Evolutionary conservation across 2,797 vertebrate species (phyloP), one percentile per base, ranked within the genome.

Genomic region (Lindbergichthys nudifrons): DNA sequence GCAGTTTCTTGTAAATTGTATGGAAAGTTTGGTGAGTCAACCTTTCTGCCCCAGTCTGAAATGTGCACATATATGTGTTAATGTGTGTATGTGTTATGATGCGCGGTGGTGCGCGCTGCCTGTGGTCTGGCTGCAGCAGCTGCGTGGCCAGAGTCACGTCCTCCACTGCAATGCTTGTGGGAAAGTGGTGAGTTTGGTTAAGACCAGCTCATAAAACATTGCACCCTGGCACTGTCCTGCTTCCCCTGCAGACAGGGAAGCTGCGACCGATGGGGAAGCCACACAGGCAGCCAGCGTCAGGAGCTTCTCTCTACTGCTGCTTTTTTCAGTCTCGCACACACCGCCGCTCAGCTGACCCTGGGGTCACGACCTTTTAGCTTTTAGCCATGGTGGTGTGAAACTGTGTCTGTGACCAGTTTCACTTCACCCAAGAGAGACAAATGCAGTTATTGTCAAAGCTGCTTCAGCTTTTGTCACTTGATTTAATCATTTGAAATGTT

Each of bases 71-170:
- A 62, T 60, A 47, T 30, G 3, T 77, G 53, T 74, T 48, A 68
- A 64, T 61, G 19, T 80, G 67, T 83, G 61, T 77, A 14, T 70
- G 67, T 74, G 74, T 56, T 63, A 4, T 15, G 42, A 76, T 80
- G 67, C 71, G 51, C 63, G 5, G 59, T 62, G 79, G 59, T 62
- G 82, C 86, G 75, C 50, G 30, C 81, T 82, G 83, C 82, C 81
- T 83, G 93, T 39, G 93, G 93, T 93, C 88, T 94, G 93, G 93
- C 91, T 80, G 81, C 80, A 84, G 77, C 78, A 73, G 89, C 82
- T 92, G 91, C 95, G 83, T 95, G 95, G 94, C 92, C 95, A 89
- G 83, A 94, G 96, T 98, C 97, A 98, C 95, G 96, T 98, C 96
- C 95, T 93, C 94, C 91, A 89, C 83, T 86, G 92, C 92, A 84